These are phyloP conservation scores for Autographa pulchrina DNA, from an alignment of 2,888 invertebrate genomes.

Conservation along the genomic window DNA sequence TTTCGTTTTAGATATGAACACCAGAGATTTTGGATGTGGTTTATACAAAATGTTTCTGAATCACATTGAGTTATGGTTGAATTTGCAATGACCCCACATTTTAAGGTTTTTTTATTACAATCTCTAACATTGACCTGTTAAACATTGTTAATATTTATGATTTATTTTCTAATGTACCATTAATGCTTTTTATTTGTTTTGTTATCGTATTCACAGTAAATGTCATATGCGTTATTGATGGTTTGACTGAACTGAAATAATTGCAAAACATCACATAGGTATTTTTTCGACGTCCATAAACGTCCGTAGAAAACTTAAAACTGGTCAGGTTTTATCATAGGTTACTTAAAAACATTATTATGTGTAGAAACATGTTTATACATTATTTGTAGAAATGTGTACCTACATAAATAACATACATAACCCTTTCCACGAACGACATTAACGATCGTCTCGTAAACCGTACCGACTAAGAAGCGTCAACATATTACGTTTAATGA, in stretches of 20 bases:
- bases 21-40: conserved; percentile 43
- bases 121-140: conserved; percentile 57
- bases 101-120: conserved; percentile 57
- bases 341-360: not conserved
- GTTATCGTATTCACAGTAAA: conserved; percentile 16
- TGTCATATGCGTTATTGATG: conserved; percentile 13
- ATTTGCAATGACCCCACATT: conserved; percentile 44
- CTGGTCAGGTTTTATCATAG: not conserved
- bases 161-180: conserved; percentile 46
- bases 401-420: conserved; percentile 2
- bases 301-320: not conserved
- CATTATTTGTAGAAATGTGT: not conserved
- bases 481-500: conserved; percentile 53
- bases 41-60: conserved; percentile 32
- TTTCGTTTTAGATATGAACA: conserved; percentile 71
- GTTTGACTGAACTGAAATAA: conserved; percentile 2
- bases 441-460: conserved; percentile 44
- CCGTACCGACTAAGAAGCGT: conserved; percentile 39
- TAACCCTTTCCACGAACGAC: conserved; percentile 18
- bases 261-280: not conserved
- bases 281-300: not conserved
- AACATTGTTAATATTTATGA: conserved; percentile 52
- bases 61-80: conserved; percentile 37
- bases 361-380: not conserved
- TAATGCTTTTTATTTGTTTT: conserved; percentile 42